Evolutionary conservation across 2,797 vertebrate genomes (phyloP), one percentile per base, ranked within the genome.

Genomic region (Denticeps clupeoides): DNA sequence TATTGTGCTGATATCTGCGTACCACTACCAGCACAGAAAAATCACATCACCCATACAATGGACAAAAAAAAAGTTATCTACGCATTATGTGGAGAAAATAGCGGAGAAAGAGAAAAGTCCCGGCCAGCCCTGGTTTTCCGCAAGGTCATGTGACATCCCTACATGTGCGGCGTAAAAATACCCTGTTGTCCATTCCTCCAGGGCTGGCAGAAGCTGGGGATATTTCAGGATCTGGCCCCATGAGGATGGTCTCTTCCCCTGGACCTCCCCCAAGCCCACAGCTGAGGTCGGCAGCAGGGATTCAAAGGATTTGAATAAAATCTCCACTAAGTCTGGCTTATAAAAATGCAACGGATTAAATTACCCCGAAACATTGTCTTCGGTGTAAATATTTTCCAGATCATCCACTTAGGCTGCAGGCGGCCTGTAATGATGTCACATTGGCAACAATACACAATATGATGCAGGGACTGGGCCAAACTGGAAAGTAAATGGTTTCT

Each of bases 301-400:
- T 12, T 58, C 25, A 45, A 40, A 22, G 38, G 12, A 31, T 13
- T 32, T 15, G 31, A 33, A 33, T 33, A 33, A n/a, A 33, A 12
- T 33, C 12, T 13, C 31, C 35, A 24, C 47, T 47, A 53, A 45
- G 32, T 11, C 51, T 23, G 18, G 12, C 37, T 51, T 54, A n/a
- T n/a, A 28, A 12, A 2, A 28, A 31, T 28, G 31, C n/a, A 5
- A 13, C 31, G 4, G 12, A 13, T n/a, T 15, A 42, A 48, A 45
- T 58, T 63, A 56, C n/a, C 26, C 31, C 25, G 44, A 41, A 52
- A 52, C 40, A 41, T 45, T 13, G 32, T 46, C 19, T 15, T 29
- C 3, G 1, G 37, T 23, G 19, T 60, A 53, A 48, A 55, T 47
- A 45, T 46, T 40, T 44, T 27, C 10, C 11, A 37, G 32, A 60